Conservation (phyloP, 1,140 invertebrate species). For the Hylaeus anthracinus region DNA sequence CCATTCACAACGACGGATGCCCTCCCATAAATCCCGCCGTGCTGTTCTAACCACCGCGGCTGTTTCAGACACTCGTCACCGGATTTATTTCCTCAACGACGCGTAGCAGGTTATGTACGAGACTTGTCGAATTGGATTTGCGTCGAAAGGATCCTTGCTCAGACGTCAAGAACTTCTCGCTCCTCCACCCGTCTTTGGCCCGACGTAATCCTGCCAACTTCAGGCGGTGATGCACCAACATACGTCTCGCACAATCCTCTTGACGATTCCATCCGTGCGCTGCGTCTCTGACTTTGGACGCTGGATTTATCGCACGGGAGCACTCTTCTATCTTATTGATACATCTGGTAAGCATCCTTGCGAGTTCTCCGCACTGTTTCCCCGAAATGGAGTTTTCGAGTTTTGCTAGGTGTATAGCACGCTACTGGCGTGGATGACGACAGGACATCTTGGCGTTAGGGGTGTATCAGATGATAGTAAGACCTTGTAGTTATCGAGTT, state of each 20-base stretch:
- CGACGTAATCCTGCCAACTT: constrained; percentile 39
- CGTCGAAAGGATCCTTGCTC: constrained; percentile 21
- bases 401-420: too few relatives aligned
- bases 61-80: constrained; percentile 42
- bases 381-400: not conserved
- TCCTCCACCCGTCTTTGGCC: not conserved
- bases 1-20: constrained; percentile 46
- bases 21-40: not conserved
- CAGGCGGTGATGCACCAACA: constrained; percentile 26
- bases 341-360: not conserved
- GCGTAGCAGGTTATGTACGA: constrained; percentile 11
- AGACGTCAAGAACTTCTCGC: constrained; percentile 48
- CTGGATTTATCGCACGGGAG: constrained; percentile 30
- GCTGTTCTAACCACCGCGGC: constrained; percentile 19
- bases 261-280: not conserved
- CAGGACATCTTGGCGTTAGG: too few relatives aligned
- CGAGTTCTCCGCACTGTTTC: not conserved
- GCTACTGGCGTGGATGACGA: too few relatives aligned
- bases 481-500: too few relatives aligned
- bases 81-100: constrained; percentile 48
- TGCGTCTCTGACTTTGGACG: constrained; percentile 2
- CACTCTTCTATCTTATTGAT: constrained; percentile 21
- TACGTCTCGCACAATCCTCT: constrained; percentile 17
- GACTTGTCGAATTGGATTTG: constrained; percentile 53
- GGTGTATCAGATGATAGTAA: too few relatives aligned